phyloP scores from a whole-genome alignment of 2,888 invertebrate genomes.

The Caenorhabditis sp. region DNA sequence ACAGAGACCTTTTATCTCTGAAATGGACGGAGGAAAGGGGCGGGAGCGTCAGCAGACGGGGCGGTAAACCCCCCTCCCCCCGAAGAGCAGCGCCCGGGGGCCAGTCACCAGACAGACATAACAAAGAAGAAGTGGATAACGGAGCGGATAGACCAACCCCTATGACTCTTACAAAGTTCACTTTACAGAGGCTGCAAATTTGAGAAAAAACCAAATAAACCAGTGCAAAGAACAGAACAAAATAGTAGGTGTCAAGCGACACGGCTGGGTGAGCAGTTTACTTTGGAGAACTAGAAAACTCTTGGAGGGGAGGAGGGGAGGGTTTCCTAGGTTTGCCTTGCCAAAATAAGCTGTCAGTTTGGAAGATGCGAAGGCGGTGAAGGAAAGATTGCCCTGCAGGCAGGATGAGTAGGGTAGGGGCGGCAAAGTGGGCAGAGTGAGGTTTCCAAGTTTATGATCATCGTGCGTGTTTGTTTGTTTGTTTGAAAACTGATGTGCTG shows the following conservation, averaged over 20 bases:
- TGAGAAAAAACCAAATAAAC: too few relatives aligned
- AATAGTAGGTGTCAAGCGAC: too few relatives aligned
- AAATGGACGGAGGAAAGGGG: conserved; percentile 13
- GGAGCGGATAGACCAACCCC: conserved; percentile 26
- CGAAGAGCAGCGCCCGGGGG: conserved; percentile 9
- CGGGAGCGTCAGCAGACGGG: conserved; percentile 12
- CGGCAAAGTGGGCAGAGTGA: neutral
- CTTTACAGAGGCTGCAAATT: conserved; percentile 3
- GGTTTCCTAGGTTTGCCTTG: too few relatives aligned
- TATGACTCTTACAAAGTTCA: conserved; percentile 35
- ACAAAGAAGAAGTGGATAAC: too few relatives aligned
- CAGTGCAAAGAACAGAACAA: too few relatives aligned
- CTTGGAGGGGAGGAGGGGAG: neutral
- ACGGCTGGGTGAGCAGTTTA: too few relatives aligned
- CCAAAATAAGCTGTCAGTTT: too few relatives aligned
- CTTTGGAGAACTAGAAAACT: too few relatives aligned
- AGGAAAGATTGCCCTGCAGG: conserved; percentile 9
- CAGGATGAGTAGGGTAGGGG: conserved; percentile 3
- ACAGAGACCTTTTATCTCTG: conserved; percentile 36
- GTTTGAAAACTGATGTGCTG: too few relatives aligned
- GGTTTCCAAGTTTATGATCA: conserved; percentile 26
- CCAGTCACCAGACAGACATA: conserved; percentile 15
- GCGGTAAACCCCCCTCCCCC: conserved; percentile 34
- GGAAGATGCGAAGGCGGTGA: neutral
- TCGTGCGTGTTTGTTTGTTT: conserved; percentile 4